Percentiles rank a stretch among this genome's conserved stretches.
Evolutionary conservation across 2,113 vertebrate genomes (phyloP).

Genomic region (Cepphus grylle): DNA sequence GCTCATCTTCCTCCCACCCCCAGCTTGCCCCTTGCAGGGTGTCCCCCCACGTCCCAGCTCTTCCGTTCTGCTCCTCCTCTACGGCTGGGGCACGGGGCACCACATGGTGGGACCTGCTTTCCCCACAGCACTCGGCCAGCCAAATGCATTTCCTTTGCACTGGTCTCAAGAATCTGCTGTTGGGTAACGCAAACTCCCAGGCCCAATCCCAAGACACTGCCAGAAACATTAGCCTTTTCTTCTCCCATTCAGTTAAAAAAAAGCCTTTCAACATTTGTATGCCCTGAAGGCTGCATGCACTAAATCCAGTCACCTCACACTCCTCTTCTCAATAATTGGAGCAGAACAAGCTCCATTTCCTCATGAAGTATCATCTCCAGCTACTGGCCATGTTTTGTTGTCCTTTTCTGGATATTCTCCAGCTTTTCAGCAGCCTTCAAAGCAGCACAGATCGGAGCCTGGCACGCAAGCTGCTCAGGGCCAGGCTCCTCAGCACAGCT

Average conservation of each 20-base stretch:
- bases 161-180: not conserved
- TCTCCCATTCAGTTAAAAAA: not conserved
- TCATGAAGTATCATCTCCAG: not conserved
- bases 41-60: not conserved
- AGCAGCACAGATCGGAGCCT: not conserved
- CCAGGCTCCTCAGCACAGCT: not conserved
- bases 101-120: fast-evolving
- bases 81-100: not conserved
- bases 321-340: not conserved
- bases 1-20: fast-evolving
- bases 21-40: not conserved
- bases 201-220: not conserved
- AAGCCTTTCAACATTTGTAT: not conserved
- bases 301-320: not conserved
- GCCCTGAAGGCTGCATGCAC: not conserved
- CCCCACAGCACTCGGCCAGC: not conserved
- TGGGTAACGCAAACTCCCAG: not conserved
- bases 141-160: not conserved
- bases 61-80: not conserved
- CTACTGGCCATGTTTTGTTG: not conserved
- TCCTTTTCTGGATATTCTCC: not conserved
- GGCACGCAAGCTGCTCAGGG: not conserved
- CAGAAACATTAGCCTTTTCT: not conserved
- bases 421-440: not conserved
- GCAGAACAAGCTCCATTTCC: not conserved